Base-by-base conservation (phyloP, 2,888 invertebrate species). In the Parnassius apollo region DNA sequence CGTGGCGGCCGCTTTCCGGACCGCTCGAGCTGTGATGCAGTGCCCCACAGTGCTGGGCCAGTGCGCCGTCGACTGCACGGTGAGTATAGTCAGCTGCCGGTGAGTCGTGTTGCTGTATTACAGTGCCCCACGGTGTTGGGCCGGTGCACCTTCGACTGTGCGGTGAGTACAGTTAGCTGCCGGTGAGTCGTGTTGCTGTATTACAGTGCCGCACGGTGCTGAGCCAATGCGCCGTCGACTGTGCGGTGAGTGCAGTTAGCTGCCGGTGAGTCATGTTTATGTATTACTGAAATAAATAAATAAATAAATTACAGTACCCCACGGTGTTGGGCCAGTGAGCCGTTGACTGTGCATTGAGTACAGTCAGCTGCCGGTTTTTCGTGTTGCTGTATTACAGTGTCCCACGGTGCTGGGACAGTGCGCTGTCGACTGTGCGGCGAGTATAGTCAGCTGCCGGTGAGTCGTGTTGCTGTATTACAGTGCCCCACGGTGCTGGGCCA, bases 41-140 rank as follows among this genome's bases (percentile, higher is more conserved):
- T 99, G 99, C 81, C 96, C 98, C 9, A 96, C 97, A 8, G 96
- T 97, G 42, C 92, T 97, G 59, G 99, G 99, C 9, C 99, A 98
- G 93, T 94, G 96, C 45, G 95, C 95, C 2, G 94, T 98, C 86
- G 97, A 97, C 81, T 96, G 96, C 61, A 95, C 79, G 59, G 83
- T 83, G 4, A 70, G 48, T 49, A 13, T 7, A 25, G 4, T 25
- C 2, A 0, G 25, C 25, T 25, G 25, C 4, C 3, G 25, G 4
- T 25, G 25, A 7, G 7, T 25, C n/a, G 25, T 25, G 25, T 7
- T 25, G 25, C 4, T 25, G 25, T 25, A 7, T 7, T 25, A 7
- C 25, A 0, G 25, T 25, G 25, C 25, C 25, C 4, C 4, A 3
- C 97, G 9, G 96, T 97, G 42, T 92, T 97, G 59, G 99, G 99